Percentiles rank a stretch among this genome's conserved stretches.
Conservation (phyloP, 2,113 vertebrate species). For the Apeltes quadracus region DNA sequence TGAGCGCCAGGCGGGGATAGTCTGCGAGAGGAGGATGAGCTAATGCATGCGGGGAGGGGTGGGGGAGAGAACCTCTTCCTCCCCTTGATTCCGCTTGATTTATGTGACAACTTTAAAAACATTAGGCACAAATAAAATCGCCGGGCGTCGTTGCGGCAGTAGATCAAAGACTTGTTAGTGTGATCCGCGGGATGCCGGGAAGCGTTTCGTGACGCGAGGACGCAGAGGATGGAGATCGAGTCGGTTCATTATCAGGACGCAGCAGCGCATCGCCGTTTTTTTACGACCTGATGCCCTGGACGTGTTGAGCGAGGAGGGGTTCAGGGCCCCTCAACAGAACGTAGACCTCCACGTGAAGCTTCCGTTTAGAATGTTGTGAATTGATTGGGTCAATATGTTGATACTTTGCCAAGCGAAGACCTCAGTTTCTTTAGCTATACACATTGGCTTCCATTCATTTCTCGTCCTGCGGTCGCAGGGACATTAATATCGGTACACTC, state of each 20-base stretch:
- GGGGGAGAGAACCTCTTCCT: constrained; percentile 58
- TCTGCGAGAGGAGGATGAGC: constrained; percentile 67
- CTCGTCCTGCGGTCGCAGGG: not conserved
- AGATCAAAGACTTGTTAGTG: constrained; percentile 66
- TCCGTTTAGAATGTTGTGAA: not conserved
- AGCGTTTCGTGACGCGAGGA: constrained; percentile 29
- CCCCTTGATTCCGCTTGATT: constrained; percentile 68
- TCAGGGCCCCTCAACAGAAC: not conserved
- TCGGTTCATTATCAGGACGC: constrained; percentile 45
- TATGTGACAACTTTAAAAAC: constrained; percentile 74
- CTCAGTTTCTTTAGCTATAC: no score
- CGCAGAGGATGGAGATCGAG: constrained; percentile 37
- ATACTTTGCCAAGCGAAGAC: not conserved
- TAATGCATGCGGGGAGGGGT: constrained; percentile 53
- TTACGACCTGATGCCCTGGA: constrained; percentile 21
- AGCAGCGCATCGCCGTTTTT: constrained; percentile 33
- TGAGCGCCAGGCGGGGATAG: constrained; percentile 49
- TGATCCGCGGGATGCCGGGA: constrained; percentile 38
- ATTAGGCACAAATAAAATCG: constrained; percentile 71
- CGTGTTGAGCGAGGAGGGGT: constrained; percentile 10
- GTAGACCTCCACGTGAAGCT: not conserved
- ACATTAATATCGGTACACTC: not conserved
- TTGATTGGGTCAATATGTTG: not conserved
- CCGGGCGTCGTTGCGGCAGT: constrained; percentile 54
- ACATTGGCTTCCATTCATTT: constrained; percentile 17